A percentile compares a stretch with the other conserved stretches of the same genome.
phyloP scores from a whole-genome alignment of 92 coral and sea anemone genomes.

The Epizoanthus rinbou region DNA sequence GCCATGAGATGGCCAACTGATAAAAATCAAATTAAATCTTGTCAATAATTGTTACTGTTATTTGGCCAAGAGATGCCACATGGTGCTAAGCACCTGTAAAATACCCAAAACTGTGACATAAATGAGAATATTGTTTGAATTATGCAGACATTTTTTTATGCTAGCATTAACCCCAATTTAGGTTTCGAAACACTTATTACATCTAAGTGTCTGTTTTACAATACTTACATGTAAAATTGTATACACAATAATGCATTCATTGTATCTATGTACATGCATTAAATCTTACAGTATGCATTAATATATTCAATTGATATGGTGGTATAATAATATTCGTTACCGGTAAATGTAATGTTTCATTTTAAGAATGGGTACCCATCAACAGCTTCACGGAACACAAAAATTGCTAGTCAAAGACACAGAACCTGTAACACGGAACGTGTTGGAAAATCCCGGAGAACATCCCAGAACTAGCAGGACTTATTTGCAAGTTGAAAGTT shows the following conservation, averaged over 20 bases:
- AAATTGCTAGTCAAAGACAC: too few species aligned
- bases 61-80: slow-evolving; percentile 25
- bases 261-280: background rate
- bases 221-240: too few species aligned
- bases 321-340: too few species aligned
- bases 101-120: slow-evolving; percentile 26
- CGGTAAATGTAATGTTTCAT: too few species aligned
- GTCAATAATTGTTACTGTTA: slow-evolving; percentile 26
- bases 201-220: slow-evolving; percentile 10
- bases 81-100: slow-evolving; percentile 38
- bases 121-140: slow-evolving; percentile 11
- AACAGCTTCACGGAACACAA: too few species aligned
- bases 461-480: too few species aligned
- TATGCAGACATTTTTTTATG: slow-evolving; percentile 15
- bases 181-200: slow-evolving; percentile 11
- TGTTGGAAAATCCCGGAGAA: too few species aligned
- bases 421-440: too few species aligned
- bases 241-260: background rate
- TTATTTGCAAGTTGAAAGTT: too few species aligned
- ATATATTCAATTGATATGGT: too few species aligned
- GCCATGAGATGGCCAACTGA: slow-evolving; percentile 12
- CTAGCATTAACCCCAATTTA: slow-evolving; percentile 1
- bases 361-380: too few species aligned
- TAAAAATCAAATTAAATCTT: background rate
- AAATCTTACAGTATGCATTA: background rate